A percentile compares a stretch with the other conserved stretches of the same genome.
phyloP scores from a whole-genome alignment of 1,140 invertebrate species.

The Pteromalus puparum region DNA sequence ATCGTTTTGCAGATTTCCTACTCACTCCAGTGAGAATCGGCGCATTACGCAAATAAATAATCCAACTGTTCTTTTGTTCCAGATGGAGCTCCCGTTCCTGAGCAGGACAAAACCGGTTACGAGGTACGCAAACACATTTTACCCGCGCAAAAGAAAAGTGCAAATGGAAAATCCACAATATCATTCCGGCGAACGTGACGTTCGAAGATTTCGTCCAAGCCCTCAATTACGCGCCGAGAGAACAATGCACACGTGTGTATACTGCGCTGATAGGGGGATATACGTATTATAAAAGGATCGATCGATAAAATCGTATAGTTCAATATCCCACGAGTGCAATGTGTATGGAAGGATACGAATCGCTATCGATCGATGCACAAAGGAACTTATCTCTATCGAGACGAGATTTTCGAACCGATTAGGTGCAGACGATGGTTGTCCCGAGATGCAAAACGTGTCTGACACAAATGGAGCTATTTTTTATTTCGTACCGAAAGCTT shows the following conservation, averaged over 20 bases:
- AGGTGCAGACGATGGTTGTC: not conserved
- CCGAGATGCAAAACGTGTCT: not conserved
- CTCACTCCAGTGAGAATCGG: too few species aligned
- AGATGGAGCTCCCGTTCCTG: constrained; percentile 63
- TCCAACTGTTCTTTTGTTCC: constrained; percentile 56
- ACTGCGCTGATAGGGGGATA: not conserved
- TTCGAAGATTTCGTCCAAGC: too few species aligned
- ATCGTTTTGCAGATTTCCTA: not conserved
- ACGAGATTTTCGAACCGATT: constrained; percentile 11
- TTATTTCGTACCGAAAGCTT: not conserved
- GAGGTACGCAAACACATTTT: constrained; percentile 59
- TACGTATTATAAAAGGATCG: not conserved
- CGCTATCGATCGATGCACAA: constrained; percentile 10
- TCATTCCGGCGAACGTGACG: not conserved
- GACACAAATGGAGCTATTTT: not conserved
- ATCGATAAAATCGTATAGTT: constrained; percentile 43
- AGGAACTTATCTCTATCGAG: not conserved
- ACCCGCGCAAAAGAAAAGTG: not conserved
- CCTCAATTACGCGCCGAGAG: not conserved
- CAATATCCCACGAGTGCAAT: constrained; percentile 53
- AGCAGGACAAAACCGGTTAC: constrained; percentile 55
- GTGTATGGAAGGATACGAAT: constrained; percentile 32
- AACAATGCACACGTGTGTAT: not conserved
- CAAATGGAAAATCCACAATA: not conserved
- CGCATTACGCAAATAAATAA: not conserved